Conservation (phyloP, 2,888 invertebrate genomes). For the Drosophila gaucha region DNA sequence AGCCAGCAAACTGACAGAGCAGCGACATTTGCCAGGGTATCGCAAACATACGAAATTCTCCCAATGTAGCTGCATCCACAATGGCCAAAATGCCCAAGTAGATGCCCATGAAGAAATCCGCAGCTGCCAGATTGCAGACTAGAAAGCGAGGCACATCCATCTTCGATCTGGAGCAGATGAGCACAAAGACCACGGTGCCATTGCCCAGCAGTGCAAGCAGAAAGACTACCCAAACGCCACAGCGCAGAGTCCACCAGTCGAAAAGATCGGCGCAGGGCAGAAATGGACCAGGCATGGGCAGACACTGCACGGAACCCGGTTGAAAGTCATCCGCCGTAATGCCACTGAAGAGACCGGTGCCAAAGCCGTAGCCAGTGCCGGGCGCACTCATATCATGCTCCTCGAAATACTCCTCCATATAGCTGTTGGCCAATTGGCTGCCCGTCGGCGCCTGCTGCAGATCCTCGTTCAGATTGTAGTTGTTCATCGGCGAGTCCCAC, state of each 20-base stretch:
- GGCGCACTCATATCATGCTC: slow-evolving; percentile 85
- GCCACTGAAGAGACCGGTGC: slow-evolving; percentile 80
- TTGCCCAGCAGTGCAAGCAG: slow-evolving; percentile 97
- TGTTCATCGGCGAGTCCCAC: slow-evolving; percentile 85
- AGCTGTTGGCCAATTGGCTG: slow-evolving; percentile 84
- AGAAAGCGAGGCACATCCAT: slow-evolving; percentile 98
- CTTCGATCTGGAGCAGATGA: slow-evolving; percentile 95
- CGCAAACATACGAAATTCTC: slow-evolving; percentile 98
- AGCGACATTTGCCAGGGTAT: slow-evolving; percentile 98
- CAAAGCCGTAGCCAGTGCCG: slow-evolving; percentile 62
- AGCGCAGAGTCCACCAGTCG: slow-evolving; percentile 98
- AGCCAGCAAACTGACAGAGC: slow-evolving; percentile 97
- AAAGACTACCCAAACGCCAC: slow-evolving; percentile 99
- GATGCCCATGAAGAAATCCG: slow-evolving; percentile 98
- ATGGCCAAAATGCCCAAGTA: slow-evolving; percentile 97
- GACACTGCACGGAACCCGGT: slow-evolving; percentile 87
- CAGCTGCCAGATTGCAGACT: slow-evolving; percentile 97
- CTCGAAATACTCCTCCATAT: slow-evolving; percentile 90
- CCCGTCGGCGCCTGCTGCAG: slow-evolving; percentile 50
- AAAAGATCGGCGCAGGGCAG: slow-evolving; percentile 97
- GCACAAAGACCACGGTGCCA: slow-evolving; percentile 96
- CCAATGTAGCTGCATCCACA: slow-evolving; percentile 97
- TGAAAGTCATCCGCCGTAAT: slow-evolving; percentile 79
- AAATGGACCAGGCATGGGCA: slow-evolving; percentile 96
- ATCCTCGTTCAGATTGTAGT: slow-evolving; percentile 57